phyloP scores from a whole-genome alignment of 2,888 invertebrate species.

The Noctua janthe region DNA sequence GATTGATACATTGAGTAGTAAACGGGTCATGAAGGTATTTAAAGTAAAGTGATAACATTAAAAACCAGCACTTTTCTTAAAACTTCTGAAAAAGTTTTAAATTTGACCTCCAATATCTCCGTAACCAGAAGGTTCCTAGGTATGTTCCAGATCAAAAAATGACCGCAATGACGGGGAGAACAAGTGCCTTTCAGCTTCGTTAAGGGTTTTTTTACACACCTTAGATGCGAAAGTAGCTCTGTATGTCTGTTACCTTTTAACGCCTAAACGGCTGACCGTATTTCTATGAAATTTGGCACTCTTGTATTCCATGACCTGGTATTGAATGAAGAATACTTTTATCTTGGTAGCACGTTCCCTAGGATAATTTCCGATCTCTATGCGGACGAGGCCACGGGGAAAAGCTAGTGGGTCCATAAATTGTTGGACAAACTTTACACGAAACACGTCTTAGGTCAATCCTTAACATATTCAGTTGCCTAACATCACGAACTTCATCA shows the following conservation, averaged over 20 bases:
- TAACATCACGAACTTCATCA: conserved; percentile 45
- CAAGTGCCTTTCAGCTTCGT: too few species aligned
- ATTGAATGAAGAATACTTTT: neutral
- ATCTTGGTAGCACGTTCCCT: too few species aligned
- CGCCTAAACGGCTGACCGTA: neutral
- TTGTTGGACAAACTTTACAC: neutral
- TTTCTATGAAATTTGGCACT: neutral
- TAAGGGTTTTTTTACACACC: too few species aligned
- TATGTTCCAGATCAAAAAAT: too few species aligned
- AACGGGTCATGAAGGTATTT: too few species aligned
- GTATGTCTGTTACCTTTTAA: neutral
- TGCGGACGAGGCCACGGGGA: neutral
- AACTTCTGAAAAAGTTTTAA: too few species aligned
- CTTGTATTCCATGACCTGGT: neutral
- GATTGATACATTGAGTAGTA: too few species aligned
- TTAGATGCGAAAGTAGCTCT: neutral
- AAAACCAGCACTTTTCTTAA: too few species aligned
- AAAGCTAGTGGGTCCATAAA: neutral
- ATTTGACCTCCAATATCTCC: too few species aligned
- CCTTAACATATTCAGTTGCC: conserved; percentile 10
- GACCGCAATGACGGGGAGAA: too few species aligned
- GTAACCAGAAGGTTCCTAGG: too few species aligned
- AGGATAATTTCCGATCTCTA: neutral
- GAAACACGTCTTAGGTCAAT: conserved; percentile 4
- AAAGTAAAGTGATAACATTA: too few species aligned